Conservation (phyloP, 35 echinoderm and acorn worm species). For the Ophiothrix spiculata region DNA sequence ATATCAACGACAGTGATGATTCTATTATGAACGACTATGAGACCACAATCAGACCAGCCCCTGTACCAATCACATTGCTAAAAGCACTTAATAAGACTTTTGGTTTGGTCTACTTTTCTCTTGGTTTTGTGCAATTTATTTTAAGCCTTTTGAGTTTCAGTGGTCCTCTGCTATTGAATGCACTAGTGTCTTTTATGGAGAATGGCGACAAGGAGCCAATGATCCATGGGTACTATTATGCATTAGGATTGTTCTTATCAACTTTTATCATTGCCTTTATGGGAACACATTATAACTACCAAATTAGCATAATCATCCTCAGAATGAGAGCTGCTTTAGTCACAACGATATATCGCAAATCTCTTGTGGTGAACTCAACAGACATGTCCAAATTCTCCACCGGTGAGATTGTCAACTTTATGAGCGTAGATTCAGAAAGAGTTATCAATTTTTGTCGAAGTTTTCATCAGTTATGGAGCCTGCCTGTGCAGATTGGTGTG, state of each 20-base stretch:
- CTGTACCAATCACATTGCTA: slow-evolving; percentile 43
- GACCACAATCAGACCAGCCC: neutral
- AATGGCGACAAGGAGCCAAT: slow-evolving; percentile 22
- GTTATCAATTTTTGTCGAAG: slow-evolving; percentile 91
- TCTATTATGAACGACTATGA: slow-evolving; percentile 3
- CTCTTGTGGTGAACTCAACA: slow-evolving; percentile 66
- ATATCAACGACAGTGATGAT: slow-evolving; percentile 6
- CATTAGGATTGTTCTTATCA: slow-evolving; percentile 62
- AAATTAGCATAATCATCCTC: slow-evolving; percentile 74
- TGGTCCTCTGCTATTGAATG: slow-evolving; percentile 83
- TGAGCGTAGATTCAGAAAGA: slow-evolving; percentile 93
- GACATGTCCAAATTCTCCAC: slow-evolving; percentile 73
- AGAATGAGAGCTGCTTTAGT: slow-evolving; percentile 77
- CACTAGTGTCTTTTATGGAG: slow-evolving; percentile 88
- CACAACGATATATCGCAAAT: slow-evolving; percentile 76
- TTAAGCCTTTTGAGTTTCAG: slow-evolving; percentile 67
- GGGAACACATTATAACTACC: slow-evolving; percentile 88
- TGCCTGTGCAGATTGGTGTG: slow-evolving; percentile 83
- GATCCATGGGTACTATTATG: slow-evolving; percentile 76
- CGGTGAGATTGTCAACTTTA: slow-evolving; percentile 97
- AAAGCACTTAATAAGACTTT: slow-evolving; percentile 64
- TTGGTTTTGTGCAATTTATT: slow-evolving; percentile 85
- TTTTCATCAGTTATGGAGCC: slow-evolving; percentile 98
- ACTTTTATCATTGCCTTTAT: slow-evolving; percentile 67
- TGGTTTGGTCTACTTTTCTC: slow-evolving; percentile 64